Evolutionary conservation across 2,888 invertebrate species (phyloP), one percentile per base, ranked within the genome.

Genomic region (Volucella inflata): DNA sequence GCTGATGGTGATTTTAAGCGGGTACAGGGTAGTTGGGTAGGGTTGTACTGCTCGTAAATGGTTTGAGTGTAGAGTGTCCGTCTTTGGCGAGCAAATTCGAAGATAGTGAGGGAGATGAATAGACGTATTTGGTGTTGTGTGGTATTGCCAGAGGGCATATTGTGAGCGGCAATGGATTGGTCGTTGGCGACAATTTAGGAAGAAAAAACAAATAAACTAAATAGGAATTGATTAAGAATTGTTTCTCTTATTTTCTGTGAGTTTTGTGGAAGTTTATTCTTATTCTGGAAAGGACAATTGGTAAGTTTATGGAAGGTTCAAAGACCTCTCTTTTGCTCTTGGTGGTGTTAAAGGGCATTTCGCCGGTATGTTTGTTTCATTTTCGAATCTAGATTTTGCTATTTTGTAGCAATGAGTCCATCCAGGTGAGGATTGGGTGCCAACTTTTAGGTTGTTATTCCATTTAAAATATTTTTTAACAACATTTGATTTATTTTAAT

Each of bases 341-440:
- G 38, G 11, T 6, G 17, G 17, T 9, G 14, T 21, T 21, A 51
- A 14, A 44, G 67, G 50, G 21, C 57, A 67, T 65, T 79, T 79
- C 14, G 80, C 80, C 80, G 80, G 80, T 74, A 80, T 80, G 74
- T 80, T 80, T 80, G 55, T 80, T 79, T 79, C 79, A 79, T 79
- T 11, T 79, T 80, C 80, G 74, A 80, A 80, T 17, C 8, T 14
- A n/a, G 6, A 8, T 51, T 17, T 1, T 38, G 50, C 30, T 16
- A 14, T 62, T 75, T 60, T 60, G 50, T 53, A 53, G 55, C 12
- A 21, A 12, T 67, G 67, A 10, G 36, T 62, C 48, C 59, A 51
- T 79, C 67, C 78, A 71, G 71, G 6, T 30, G 9, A 10, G 21
- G 2, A 30, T 21, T 6, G 0, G 14, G 21, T 10, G 2, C 0